phyloP scores from a whole-genome alignment of 2,888 invertebrate genomes.

The Sisyra terminalis region DNA sequence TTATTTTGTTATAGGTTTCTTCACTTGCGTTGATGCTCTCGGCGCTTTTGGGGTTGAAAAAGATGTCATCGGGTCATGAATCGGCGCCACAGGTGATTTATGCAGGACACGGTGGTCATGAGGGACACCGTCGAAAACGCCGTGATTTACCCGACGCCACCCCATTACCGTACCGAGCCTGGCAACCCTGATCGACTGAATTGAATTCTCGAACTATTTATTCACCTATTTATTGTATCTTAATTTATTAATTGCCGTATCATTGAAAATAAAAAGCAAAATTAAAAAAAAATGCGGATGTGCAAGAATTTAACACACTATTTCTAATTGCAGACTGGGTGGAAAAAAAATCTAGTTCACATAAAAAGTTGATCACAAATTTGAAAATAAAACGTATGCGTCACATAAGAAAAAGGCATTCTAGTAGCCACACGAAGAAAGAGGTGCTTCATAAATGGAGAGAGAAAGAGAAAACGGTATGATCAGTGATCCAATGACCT shows the following conservation, averaged over 20 bases:
- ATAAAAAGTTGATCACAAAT: too few species aligned
- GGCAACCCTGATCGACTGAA: slow-evolving; percentile 19
- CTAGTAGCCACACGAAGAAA: too few species aligned
- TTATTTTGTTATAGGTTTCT: slow-evolving; percentile 36
- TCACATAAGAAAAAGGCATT: too few species aligned
- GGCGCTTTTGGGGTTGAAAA: slow-evolving; percentile 57
- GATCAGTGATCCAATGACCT: slow-evolving; percentile 3
- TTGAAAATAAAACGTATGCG: too few species aligned
- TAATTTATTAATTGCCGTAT: background rate
- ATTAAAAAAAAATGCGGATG: background rate
- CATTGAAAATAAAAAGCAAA: background rate
- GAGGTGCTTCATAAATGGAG: background rate
- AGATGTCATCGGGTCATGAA: slow-evolving; percentile 37
- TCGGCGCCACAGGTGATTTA: slow-evolving; percentile 33
- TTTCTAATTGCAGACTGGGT: too few species aligned
- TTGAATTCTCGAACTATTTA: background rate
- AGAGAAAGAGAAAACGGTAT: background rate
- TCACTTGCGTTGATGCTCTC: slow-evolving; percentile 60
- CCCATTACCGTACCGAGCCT: slow-evolving; percentile 34
- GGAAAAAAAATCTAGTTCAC: too few species aligned
- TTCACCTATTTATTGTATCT: background rate
- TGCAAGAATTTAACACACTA: too few species aligned
- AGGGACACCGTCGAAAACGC: slow-evolving; percentile 34
- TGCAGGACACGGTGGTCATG: slow-evolving; percentile 31
- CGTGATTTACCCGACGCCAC: slow-evolving; percentile 22